phyloP scores from a whole-genome alignment of 2,888 invertebrate species.

The Frankliniella fusca region DNA sequence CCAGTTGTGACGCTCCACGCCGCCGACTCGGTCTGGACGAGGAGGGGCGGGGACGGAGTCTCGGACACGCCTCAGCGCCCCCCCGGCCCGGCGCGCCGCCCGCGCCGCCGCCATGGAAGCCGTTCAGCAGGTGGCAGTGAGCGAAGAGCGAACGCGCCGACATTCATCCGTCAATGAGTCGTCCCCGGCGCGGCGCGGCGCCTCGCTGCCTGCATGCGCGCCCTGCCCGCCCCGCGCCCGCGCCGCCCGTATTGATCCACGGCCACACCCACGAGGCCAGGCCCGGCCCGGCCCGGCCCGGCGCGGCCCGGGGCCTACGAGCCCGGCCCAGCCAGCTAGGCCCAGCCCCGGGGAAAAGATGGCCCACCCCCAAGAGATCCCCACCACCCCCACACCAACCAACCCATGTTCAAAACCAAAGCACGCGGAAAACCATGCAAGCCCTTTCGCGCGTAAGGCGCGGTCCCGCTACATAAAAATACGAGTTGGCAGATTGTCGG shows the following conservation, averaged over 20 bases:
- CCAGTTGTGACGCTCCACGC: not conserved
- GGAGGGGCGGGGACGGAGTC: not conserved
- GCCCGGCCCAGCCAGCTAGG: conserved; percentile 38
- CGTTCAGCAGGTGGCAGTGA: not conserved
- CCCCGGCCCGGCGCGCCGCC: not conserved
- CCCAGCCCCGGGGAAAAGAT: not conserved
- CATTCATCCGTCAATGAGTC: not conserved
- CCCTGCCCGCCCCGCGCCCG: conserved; percentile 37
- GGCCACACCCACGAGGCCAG: conserved; percentile 35
- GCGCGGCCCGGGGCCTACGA: conserved; percentile 41
- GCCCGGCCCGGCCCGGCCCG: conserved; percentile 40
- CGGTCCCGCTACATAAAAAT: too few relatives aligned
- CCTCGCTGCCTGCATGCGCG: not conserved
- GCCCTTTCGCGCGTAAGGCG: too few relatives aligned
- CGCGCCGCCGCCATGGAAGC: not conserved
- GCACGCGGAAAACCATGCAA: too few relatives aligned
- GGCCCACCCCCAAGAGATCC: not conserved
- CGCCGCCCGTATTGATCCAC: conserved; percentile 28
- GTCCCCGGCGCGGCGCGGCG: not conserved
- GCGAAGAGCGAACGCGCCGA: not conserved
- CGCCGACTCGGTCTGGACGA: not conserved
- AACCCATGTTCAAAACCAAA: conserved; percentile 35
- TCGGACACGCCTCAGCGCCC: not conserved
- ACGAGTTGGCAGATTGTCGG: too few relatives aligned
- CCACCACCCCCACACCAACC: not conserved